A percentile compares a stretch with the other conserved stretches of the same genome.
phyloP scores from a whole-genome alignment of 1,140 invertebrate species.

The Pomphorhynchus laevis region DNA sequence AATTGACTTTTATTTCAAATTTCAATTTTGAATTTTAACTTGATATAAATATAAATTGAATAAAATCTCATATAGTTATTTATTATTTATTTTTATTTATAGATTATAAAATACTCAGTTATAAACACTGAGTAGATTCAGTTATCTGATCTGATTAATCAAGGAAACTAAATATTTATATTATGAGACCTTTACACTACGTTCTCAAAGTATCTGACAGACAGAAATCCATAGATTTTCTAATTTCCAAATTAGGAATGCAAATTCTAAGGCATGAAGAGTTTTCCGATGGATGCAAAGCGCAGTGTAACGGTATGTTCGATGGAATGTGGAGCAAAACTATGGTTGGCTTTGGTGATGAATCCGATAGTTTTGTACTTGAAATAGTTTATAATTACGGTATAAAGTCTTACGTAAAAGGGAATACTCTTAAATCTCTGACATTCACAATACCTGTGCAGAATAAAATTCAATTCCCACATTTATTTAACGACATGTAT shows the following conservation, averaged over 20 bases:
- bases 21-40: no score
- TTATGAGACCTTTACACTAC: constrained; percentile 45
- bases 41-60: no score
- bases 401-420: constrained; percentile 40
- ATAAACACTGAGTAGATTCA: no score
- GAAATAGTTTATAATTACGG: constrained; percentile 93
- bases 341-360: constrained; percentile 83
- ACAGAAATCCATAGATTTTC: constrained; percentile 43
- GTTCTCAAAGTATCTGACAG: constrained; percentile 71
- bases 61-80: no score
- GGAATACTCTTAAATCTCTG: constrained; percentile 46
- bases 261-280: constrained; percentile 70
- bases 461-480: constrained; percentile 27
- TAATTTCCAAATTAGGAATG: constrained; percentile 55
- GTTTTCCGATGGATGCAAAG: constrained; percentile 69
- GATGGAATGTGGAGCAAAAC: constrained; percentile 80
- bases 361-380: constrained; percentile 66
- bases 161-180: no score
- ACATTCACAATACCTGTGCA: constrained; percentile 37
- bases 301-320: constrained; percentile 61
- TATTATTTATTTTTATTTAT: no score
- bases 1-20: no score
- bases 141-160: no score
- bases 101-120: no score
- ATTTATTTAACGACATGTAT: neutral